Base-by-base conservation (phyloP, 1,140 invertebrate genomes). In the Drosophila seguyi region DNA sequence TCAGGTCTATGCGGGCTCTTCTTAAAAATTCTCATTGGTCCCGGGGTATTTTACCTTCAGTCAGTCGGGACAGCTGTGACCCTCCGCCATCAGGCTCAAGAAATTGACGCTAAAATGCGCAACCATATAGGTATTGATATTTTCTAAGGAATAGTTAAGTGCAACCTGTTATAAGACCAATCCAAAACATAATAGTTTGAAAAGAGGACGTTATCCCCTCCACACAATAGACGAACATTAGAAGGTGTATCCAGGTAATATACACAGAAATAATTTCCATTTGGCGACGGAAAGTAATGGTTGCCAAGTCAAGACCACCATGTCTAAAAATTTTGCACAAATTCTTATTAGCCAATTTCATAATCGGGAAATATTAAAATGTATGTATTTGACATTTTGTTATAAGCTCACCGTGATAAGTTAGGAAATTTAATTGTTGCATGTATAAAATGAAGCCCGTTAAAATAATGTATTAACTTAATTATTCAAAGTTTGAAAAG, bases 311-410 rank as follows among this genome's bases (percentile, higher is more conserved):
- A n/a, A n/a, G n/a, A n/a, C n/a, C n/a, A n/a, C n/a, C n/a, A n/a
- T n/a, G n/a, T n/a, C n/a, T n/a, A n/a, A n/a, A n/a, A n/a, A n/a
- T n/a, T n/a, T n/a, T n/a, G n/a, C n/a, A n/a, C n/a, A n/a, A n/a
- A n/a, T 57, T 34, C 39, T 41, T 61, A 16, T 55, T 66, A 29
- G 45, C 14, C 52, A 66, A 38, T 60, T 42, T 45, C 42, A 79
- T 66, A 66, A 18, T 48, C 7, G 10, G n/a, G 22, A 7, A 14
- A 10, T 10, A 34, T 42, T 34, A 4, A 18, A 59, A 36, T 7
- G n/a, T n/a, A 29, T 27, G 3, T 10, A n/a, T 27, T 16, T 27
- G 39, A 45, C 7, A 22, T 16, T 57, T 6, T 36, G 1, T 8
- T 45, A 3, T 22, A 42, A 7, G 38, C 11, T 10, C 5, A 11